Evolutionary conservation across 2,113 vertebrate genomes (phyloP).

Genomic region (Recurvirostra avosetta): DNA sequence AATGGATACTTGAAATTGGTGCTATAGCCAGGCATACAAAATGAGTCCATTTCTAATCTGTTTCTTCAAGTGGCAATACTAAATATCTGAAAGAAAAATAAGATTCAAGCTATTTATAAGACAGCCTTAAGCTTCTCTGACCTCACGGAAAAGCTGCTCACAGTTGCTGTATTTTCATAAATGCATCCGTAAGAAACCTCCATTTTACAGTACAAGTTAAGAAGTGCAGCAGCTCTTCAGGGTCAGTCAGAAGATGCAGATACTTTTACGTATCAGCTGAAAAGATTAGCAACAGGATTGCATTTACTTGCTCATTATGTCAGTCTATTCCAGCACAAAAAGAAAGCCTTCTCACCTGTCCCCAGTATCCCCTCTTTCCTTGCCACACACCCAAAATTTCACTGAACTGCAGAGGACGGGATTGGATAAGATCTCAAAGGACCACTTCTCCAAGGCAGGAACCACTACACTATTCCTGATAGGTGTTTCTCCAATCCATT

Average conservation of each 20-base stretch:
- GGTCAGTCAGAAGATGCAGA: not conserved
- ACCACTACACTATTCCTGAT: not conserved
- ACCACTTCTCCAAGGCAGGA: not conserved
- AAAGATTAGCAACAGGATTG: not conserved
- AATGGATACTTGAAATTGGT: constrained; percentile 13
- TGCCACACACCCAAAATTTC: not conserved
- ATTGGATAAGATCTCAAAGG: not conserved
- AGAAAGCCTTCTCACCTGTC: not conserved
- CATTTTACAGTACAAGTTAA: not conserved
- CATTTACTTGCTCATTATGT: not conserved
- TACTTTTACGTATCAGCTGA: not conserved
- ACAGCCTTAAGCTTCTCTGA: not conserved
- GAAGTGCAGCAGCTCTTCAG: not conserved
- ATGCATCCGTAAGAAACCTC: not conserved
- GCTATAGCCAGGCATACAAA: not conserved
- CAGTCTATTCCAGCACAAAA: not conserved
- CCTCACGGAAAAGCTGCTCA: not conserved
- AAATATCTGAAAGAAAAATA: not conserved
- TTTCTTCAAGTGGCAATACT: not conserved
- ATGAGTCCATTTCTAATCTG: not conserved
- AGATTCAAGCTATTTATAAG: not conserved
- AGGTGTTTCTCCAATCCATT: not conserved
- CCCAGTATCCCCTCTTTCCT: not conserved
- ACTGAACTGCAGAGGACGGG: not conserved
- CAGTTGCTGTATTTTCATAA: not conserved